A percentile compares a stretch with the other conserved stretches of the same genome.
These are phyloP conservation scores for Amphimallon solstitiale DNA, from an alignment of 2,888 invertebrate species.

Conservation along the genomic window DNA sequence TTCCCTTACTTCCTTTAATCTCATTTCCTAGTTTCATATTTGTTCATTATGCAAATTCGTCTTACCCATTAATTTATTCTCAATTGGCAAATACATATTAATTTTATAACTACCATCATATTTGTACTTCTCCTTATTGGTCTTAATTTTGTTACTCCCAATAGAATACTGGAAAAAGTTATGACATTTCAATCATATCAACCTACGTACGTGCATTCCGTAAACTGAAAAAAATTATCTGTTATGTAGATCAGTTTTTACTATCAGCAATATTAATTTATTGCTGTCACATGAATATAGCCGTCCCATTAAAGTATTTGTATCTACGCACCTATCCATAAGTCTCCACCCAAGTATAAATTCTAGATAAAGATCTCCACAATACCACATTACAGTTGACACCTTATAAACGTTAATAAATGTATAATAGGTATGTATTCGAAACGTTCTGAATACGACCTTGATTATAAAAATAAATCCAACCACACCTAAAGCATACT, in stretches of 20 bases:
- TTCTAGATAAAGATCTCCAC: slow-evolving; percentile 23
- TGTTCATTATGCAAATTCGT: too few relatives aligned
- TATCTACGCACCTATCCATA: slow-evolving; percentile 3
- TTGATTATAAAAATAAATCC: slow-evolving; percentile 34
- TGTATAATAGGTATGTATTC: slow-evolving; percentile 8
- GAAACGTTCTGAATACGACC: slow-evolving; percentile 9
- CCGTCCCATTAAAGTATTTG: slow-evolving; percentile 5
- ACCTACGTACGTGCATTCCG: too few relatives aligned
- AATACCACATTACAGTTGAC: slow-evolving; percentile 24
- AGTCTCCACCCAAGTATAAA: slow-evolving; percentile 33
- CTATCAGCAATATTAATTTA: slow-evolving; percentile 4
- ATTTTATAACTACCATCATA: too few relatives aligned
- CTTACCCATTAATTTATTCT: too few relatives aligned
- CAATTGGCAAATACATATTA: too few relatives aligned
- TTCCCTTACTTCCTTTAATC: too few relatives aligned
- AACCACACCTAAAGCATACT: slow-evolving; percentile 23
- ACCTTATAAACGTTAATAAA: slow-evolving; percentile 12
- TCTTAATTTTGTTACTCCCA: too few relatives aligned
- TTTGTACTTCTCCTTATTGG: too few relatives aligned
- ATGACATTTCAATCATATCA: too few relatives aligned
- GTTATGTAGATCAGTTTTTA: neutral
- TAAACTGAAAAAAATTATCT: too few relatives aligned
- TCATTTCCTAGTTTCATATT: too few relatives aligned
- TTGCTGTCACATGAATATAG: neutral
- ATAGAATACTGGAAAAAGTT: too few relatives aligned